Conservation (phyloP, 2,888 invertebrate genomes). For the Cephus rjabovi region DNA sequence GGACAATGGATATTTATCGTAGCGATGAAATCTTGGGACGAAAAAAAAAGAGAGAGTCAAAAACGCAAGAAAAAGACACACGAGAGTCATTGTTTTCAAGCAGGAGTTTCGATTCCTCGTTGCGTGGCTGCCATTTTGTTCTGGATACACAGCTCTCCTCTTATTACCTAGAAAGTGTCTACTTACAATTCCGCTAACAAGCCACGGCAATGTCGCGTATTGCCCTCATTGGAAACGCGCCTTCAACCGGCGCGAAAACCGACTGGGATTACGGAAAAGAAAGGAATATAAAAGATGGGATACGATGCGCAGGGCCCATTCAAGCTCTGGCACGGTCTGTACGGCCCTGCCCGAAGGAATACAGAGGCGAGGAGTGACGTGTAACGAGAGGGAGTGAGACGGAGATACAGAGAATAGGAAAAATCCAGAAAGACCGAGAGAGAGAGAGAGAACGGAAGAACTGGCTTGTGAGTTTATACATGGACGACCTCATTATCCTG, state of each 20-base stretch:
- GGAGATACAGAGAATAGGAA: no score
- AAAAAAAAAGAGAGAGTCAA: neutral
- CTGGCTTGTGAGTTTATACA: constrained; percentile 39
- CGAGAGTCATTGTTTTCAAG: neutral
- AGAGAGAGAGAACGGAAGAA: constrained; percentile 17
- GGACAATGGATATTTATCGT: neutral
- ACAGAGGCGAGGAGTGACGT: neutral
- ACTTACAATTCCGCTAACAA: constrained; percentile 20
- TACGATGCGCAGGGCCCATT: neutral
- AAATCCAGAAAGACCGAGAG: no score
- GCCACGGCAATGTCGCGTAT: constrained; percentile 23
- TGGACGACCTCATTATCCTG: constrained; percentile 50
- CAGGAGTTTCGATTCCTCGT: neutral
- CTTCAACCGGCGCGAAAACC: neutral
- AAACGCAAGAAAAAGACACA: neutral
- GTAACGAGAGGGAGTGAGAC: neutral
- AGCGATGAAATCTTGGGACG: neutral
- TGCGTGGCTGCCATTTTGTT: neutral
- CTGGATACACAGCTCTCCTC: neutral
- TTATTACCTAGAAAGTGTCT: neutral
- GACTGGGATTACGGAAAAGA: neutral
- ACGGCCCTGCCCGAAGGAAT: neutral
- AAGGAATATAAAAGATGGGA: neutral
- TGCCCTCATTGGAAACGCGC: constrained; percentile 27
- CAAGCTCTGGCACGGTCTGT: neutral